A percentile compares a stretch with the other conserved stretches of the same genome.
Conservation (phyloP, 2,113 vertebrate genomes). For the Aplodontia rufa region DNA sequence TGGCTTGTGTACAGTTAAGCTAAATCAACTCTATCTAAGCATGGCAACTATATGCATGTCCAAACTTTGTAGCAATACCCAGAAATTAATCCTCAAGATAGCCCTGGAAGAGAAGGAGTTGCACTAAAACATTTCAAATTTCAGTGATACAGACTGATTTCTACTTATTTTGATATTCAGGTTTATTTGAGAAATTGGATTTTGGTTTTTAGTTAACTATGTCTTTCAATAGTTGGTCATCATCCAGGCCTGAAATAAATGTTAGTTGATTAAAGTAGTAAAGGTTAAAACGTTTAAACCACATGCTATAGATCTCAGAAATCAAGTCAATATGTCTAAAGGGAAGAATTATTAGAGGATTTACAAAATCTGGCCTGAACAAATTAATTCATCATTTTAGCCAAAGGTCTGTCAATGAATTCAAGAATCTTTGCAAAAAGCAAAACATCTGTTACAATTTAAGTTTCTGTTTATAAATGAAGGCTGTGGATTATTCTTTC, state of each 20-base stretch:
- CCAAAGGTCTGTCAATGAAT: conserved; percentile 86
- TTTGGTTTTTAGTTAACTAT: conserved; percentile 80
- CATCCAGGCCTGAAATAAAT: conserved; percentile 85
- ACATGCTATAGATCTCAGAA: conserved; percentile 85
- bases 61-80: conserved; percentile 41
- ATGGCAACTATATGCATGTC: background rate
- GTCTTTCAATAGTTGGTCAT: conserved; percentile 84
- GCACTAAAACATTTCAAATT: conserved; percentile 71
- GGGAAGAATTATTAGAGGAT: conserved; percentile 87
- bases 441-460: conserved; percentile 87
- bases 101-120: conserved; percentile 47
- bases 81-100: conserved; percentile 53
- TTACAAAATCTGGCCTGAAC: conserved; percentile 85
- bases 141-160: conserved; percentile 69
- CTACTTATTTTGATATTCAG: conserved; percentile 66
- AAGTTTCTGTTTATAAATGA: conserved; percentile 83
- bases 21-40: conserved; percentile 38
- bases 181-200: conserved; percentile 82
- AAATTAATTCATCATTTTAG: conserved; percentile 89
- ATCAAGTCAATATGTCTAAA: conserved; percentile 88
- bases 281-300: conserved; percentile 88
- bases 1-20: background rate
- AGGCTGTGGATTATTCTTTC: conserved; percentile 80
- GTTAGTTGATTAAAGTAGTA: conserved; percentile 87
- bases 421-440: conserved; percentile 83